Base-by-base conservation (phyloP, 2,113 vertebrate species). In the Pungitius pungitius region DNA sequence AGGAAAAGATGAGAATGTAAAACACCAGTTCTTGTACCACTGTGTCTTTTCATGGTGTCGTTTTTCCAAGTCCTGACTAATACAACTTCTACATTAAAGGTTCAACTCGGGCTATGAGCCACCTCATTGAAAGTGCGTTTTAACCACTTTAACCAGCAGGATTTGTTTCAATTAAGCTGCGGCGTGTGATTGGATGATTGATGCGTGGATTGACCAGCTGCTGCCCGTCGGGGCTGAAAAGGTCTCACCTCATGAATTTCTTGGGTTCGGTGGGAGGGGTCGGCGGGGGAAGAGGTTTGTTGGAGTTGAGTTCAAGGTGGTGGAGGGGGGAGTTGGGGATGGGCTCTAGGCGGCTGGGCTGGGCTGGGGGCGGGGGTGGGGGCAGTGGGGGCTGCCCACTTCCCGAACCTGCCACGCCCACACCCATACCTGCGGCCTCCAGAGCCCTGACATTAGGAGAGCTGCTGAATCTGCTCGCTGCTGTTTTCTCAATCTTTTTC, bases 211-310 rank as follows among this genome's bases (percentile, higher is more conserved):
- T 40, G 54, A 75, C 66, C 73, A 75, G 69, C 83, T 60, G 84
- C 81, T n/a, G 85, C 82, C 77, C 45, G 73, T 75, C 65, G 76
- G 87, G 89, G 87, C 87, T 47, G 85, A 80, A 72, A 81, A 82
- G 77, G 89, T 95, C 98, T 99, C 97, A 99, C 98, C 98, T 99
- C 97, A 96, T 95, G 96, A 96, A 95, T 89, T 95, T 95, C 97
- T 97, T 99, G 96, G 96, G 91, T 93, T 99, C 96, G 95, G 96
- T 96, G 92, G 95, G 96, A 94, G 95, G 96, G 94, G 96, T 73
- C 92, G 96, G 95, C 90, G 95, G 97, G 94, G 96, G 96, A 73
- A 98, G 96, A 94, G 96, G 96, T 94, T 98, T 99, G 96, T 95
- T 98, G 94, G 96, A 96, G 96, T 95, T 97, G 95, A 99, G 95